Base-by-base conservation (phyloP, 2,888 invertebrate genomes). In the Dicranocentrus wangi region DNA sequence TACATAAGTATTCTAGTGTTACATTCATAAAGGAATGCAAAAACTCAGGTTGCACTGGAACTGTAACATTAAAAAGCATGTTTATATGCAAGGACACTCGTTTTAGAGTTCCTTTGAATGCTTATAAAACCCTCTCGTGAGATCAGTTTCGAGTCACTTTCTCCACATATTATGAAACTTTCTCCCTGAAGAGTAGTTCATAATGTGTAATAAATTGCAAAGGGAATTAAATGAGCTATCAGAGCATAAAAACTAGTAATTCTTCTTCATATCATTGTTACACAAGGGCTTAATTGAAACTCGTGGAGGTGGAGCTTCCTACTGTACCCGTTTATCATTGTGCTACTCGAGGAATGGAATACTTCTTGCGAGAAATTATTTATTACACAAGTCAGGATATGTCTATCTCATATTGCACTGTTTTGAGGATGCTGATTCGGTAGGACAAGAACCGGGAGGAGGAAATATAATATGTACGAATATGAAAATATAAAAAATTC, bases 161-260 rank as follows among this genome's bases (percentile, higher is more conserved):
- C 8, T 32, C 39, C 23, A 21, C 63, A 32, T 13, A 21, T 15
- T 32, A 21, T 73, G n/a, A n/a, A n/a, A n/a, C n/a, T 15, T 39
- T 39, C 32, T 68, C 76, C 69, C 69, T 13, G 39, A 8, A 58
- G 76, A 69, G 17, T 39, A 60, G 58, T 76, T 76, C 47, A 76
- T 47, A 61, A 60, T 19, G 51, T 17, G 68, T 47, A 61, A 69
- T 69, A 76, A 68, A 69, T 76, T 76, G 68, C 47, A 23, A 61
- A 47, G n/a, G 68, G 58, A 76, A 68, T 76, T 61, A 76, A 60
- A 68, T 60, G 69, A 69, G 55, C 76, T 58, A 69, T 75, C 63
- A 39, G 25, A 39, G 55, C 28, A 28, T 75, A 51, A 70, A 42
- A 63, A 61, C 60, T 28, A 65, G 25, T 63, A 51, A 61, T 72